Conservation (phyloP, 2,888 invertebrate species). For the Trichacis sp. region DNA sequence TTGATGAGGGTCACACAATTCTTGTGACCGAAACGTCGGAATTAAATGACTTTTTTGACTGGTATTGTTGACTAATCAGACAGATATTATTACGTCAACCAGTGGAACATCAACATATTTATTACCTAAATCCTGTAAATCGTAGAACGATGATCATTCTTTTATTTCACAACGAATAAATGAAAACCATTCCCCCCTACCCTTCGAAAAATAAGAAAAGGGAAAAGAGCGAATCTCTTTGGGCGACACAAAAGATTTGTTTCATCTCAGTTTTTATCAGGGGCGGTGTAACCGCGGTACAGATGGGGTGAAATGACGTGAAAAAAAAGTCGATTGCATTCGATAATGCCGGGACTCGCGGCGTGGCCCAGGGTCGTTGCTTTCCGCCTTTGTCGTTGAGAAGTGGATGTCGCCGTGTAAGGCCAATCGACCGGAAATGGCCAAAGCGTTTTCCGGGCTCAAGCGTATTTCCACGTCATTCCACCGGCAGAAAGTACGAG, state of each 20-base stretch:
- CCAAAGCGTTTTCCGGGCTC: conserved; percentile 10
- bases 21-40: no score
- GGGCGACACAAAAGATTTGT: not conserved
- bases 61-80: no score
- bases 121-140: no score
- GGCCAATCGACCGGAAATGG: conserved; percentile 17
- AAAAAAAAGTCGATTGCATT: conserved; percentile 14
- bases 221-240: no score
- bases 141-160: no score
- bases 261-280: not conserved
- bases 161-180: no score
- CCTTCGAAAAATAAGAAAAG: no score
- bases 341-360: conserved; percentile 11
- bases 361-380: conserved; percentile 4
- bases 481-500: conserved; percentile 7
- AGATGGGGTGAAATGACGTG: conserved; percentile 5
- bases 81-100: no score
- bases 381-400: conserved; percentile 15
- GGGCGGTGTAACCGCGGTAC: not conserved
- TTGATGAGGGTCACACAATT: no score
- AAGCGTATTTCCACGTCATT: conserved; percentile 10
- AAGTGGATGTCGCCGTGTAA: conserved; percentile 15
- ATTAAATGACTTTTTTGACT: no score
- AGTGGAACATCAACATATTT: no score
- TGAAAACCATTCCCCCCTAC: no score